phyloP scores from a whole-genome alignment of 2,797 vertebrate genomes.

The Pogonophryne albipinna region DNA sequence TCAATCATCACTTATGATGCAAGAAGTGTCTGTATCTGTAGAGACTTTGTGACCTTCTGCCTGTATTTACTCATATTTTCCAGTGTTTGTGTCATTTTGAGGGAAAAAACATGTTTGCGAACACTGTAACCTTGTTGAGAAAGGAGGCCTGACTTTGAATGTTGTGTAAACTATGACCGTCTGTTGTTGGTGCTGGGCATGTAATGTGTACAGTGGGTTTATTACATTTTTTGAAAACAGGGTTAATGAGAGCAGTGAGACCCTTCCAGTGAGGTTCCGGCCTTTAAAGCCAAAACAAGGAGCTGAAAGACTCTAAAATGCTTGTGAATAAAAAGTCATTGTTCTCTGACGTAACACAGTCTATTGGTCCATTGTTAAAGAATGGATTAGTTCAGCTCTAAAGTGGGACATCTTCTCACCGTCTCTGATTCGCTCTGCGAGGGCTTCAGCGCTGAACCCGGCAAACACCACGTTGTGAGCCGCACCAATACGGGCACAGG shows the following conservation, averaged over 20 bases:
- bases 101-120: too few species aligned
- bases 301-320: not conserved
- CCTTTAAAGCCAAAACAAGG: not conserved
- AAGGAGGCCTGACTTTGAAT: too few species aligned
- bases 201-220: not conserved
- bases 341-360: not conserved
- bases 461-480: slow-evolving; percentile 94
- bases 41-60: too few species aligned
- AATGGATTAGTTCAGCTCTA: not conserved
- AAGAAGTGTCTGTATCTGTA: too few species aligned
- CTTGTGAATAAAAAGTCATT: not conserved
- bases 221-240: not conserved
- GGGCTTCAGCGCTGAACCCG: slow-evolving; percentile 93
- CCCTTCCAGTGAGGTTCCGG: not conserved
- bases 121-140: too few species aligned
- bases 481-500: slow-evolving; percentile 93
- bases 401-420: slow-evolving; percentile 83
- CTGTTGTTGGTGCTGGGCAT: too few species aligned
- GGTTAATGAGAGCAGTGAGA: not conserved
- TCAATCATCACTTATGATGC: too few species aligned
- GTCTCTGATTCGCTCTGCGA: slow-evolving; percentile 92
- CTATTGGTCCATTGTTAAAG: not conserved
- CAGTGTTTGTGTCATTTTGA: too few species aligned
- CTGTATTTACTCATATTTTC: too few species aligned
- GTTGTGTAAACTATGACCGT: too few species aligned